These are phyloP conservation scores for Neuroterus valhalla DNA, from an alignment of 1,140 invertebrate genomes.

Conservation along the genomic window DNA sequence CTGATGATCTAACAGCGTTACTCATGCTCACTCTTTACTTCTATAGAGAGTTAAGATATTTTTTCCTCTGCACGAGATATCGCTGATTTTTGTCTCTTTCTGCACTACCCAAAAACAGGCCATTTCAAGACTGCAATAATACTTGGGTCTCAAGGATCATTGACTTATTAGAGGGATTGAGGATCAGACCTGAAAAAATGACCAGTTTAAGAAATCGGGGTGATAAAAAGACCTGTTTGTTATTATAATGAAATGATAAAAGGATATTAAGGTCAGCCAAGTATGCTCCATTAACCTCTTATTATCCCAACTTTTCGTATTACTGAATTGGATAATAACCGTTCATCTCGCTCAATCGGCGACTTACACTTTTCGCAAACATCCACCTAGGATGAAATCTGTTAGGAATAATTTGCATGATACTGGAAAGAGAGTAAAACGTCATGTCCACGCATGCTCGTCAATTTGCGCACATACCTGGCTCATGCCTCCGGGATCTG, in stretches of 20 bases:
- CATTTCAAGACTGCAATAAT: too few relatives aligned
- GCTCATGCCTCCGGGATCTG: constrained; percentile 40
- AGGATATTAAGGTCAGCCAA: constrained; percentile 2
- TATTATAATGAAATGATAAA: constrained; percentile 12
- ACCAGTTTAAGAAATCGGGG: background rate
- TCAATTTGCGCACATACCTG: constrained; percentile 49
- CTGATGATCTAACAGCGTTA: too few relatives aligned
- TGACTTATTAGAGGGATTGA: background rate
- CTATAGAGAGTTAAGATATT: too few relatives aligned
- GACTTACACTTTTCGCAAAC: background rate
- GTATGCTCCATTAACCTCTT: constrained; percentile 27
- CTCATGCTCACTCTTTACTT: too few relatives aligned
- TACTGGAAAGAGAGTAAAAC: constrained; percentile 13
- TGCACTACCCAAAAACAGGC: too few relatives aligned
- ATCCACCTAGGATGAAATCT: background rate
- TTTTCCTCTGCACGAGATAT: too few relatives aligned
- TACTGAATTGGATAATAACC: constrained; percentile 19
- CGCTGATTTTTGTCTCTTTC: too few relatives aligned
- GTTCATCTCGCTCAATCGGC: constrained; percentile 23
- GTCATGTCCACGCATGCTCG: constrained; percentile 32
- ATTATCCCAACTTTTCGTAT: constrained; percentile 23
- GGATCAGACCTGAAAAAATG: background rate
- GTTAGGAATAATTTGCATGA: constrained; percentile 6
- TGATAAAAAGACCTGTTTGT: background rate
- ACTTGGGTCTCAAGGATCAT: too few relatives aligned